phyloP scores from a whole-genome alignment of 1,140 invertebrate genomes.

The Penaeus vannamei region DNA sequence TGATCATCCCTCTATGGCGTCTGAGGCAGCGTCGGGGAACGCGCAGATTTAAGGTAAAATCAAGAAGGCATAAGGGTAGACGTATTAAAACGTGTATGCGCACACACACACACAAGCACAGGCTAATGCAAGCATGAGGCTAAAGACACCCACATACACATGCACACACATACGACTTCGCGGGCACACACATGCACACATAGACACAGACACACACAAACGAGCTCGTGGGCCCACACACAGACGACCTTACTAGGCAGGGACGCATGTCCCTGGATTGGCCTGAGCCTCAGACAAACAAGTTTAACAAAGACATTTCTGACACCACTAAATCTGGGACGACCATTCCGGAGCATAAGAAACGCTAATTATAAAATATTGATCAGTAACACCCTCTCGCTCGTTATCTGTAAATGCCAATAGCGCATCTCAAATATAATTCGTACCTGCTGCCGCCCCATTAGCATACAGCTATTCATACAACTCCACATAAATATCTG shows the following conservation, averaged over 20 bases:
- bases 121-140: too few relatives aligned
- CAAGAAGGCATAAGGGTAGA: too few relatives aligned
- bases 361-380: too few relatives aligned
- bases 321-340: too few relatives aligned
- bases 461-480: constrained; percentile 53
- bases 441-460: constrained; percentile 23
- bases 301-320: too few relatives aligned
- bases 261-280: too few relatives aligned
- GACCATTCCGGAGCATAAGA: too few relatives aligned
- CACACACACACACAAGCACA: constrained; percentile 49
- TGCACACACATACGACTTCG: not conserved
- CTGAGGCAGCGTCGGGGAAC: too few relatives aligned
- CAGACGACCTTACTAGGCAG: not conserved
- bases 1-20: too few relatives aligned
- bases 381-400: not conserved
- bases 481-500: constrained; percentile 43
- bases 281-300: too few relatives aligned
- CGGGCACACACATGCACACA: constrained; percentile 5
- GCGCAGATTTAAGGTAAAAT: too few relatives aligned
- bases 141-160: constrained; percentile 24
- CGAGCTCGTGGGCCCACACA: not conserved
- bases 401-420: constrained; percentile 32
- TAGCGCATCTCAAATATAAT: constrained; percentile 30
- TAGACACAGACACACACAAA: not conserved
- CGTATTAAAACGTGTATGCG: constrained; percentile 31